Evolutionary conservation across 2,797 vertebrate species (phyloP), one percentile per base, ranked within the genome.

Genomic region (Ptychadena robeensis): DNA sequence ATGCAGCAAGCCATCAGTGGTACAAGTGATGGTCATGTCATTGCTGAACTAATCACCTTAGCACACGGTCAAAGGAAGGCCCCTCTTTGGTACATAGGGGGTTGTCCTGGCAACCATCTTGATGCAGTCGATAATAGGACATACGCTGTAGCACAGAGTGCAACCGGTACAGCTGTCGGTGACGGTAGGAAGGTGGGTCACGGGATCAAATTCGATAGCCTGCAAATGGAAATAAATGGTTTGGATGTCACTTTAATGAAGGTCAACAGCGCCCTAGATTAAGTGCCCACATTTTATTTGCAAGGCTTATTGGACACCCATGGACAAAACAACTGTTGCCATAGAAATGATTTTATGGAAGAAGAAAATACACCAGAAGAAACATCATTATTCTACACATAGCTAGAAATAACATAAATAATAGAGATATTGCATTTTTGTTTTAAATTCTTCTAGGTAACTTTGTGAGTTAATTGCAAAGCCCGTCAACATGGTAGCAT

Each of bases 81-180:
- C 97, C 75, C 97, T 96, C 85, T 91, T 93, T 73, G 96, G 96
- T 84, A 91, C 80, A 76, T 96, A 95, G 74, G 94, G 89, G 9
- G 95, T 96, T 88, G 90, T 93, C 93, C 96, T 95, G 92, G 93
- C 89, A 88, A 97, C 94, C 97, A 97, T 96, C 88, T 86, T 94
- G 94, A 99, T 97, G 95, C 97, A 98, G 94, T 97, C 95, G 87
- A 96, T 94, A 91, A 98, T 93, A 65, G 97, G 97, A 89, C 97
- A 98, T 88, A 98, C 94, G 11, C 96, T 98, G 87, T 96, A 91
- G 87, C 97, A 97, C 85, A 97, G 94, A 37, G 96, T 96, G 89
- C 97, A 98, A 90, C 96, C 97, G 0, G 96, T 98, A n/a, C 98
- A 99, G 89, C 87, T 93, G 90, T 96, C 96, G 0, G 85, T 95